Percentiles rank a stretch among this genome's conserved stretches.
Evolutionary conservation across 2,797 vertebrate genomes (phyloP).

Genomic region (Rachycentron canadum): DNA sequence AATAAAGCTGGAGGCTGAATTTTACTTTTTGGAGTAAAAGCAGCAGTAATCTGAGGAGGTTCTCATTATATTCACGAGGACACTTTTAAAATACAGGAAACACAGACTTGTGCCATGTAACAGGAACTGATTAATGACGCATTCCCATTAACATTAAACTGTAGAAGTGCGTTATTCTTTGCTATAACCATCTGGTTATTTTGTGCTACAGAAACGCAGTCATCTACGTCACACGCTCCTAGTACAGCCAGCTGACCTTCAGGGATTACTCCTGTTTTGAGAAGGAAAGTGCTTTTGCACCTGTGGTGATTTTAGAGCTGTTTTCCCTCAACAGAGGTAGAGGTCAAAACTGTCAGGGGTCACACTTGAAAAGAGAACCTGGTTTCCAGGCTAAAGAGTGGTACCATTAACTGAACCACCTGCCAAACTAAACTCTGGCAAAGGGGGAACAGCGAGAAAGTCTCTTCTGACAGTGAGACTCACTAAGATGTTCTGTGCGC

Average conservation of each 20-base stretch:
- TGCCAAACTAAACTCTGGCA: conserved; percentile 51
- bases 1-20: not conserved
- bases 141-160: conserved; percentile 30
- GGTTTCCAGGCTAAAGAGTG: conserved; percentile 57
- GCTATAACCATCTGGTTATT: conserved; percentile 43
- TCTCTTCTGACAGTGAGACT: conserved; percentile 23
- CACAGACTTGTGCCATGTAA: not conserved
- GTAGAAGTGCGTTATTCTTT: conserved; percentile 32
- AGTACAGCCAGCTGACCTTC: conserved; percentile 37
- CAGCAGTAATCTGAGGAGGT: conserved; percentile 1
- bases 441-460: conserved; percentile 37
- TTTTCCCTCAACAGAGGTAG: conserved; percentile 51
- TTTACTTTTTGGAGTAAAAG: not conserved
- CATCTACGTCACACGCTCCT: conserved; percentile 41
- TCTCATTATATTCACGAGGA: conserved; percentile 5
- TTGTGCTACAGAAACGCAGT: conserved; percentile 42
- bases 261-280: conserved; percentile 53
- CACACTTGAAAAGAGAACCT: conserved; percentile 68
- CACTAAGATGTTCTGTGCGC: conserved; percentile 21
- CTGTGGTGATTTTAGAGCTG: conserved; percentile 72
- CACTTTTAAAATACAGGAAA: conserved; percentile 32
- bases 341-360: conserved; percentile 71
- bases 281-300: conserved; percentile 74
- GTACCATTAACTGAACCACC: conserved; percentile 63
- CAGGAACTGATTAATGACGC: conserved; percentile 37